phyloP scores from a whole-genome alignment of 2,113 vertebrate species.

The Grus americana region DNA sequence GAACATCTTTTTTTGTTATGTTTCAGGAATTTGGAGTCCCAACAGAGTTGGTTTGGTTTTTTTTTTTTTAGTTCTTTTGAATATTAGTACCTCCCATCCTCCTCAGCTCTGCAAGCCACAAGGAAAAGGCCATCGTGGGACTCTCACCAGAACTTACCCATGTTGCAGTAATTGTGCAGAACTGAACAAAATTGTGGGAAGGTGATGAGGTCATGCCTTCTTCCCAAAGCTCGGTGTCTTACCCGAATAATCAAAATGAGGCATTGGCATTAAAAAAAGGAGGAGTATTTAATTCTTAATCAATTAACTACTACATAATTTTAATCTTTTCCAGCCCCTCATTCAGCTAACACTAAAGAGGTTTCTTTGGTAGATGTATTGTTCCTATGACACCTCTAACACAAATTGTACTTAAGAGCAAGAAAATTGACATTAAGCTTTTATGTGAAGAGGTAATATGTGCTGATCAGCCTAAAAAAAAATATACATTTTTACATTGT shows the following conservation, averaged over 20 bases:
- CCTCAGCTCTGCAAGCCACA: not conserved
- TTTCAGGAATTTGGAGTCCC: not conserved
- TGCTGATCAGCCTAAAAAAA: not conserved
- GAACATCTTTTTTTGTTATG: not conserved
- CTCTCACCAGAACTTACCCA: not conserved
- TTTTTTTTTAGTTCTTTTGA: not conserved
- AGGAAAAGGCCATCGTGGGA: not conserved
- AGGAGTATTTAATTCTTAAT: not conserved
- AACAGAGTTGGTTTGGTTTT: not conserved
- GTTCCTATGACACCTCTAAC: not conserved
- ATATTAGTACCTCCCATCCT: not conserved
- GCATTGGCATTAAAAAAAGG: not conserved
- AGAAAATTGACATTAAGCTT: not conserved
- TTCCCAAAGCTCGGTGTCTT: not conserved
- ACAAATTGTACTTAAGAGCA: not conserved
- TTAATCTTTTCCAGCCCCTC: not conserved
- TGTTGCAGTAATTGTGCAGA: not conserved
- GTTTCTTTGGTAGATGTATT: not conserved
- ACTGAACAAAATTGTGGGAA: not conserved
- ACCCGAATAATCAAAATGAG: not conserved
- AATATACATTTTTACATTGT: not conserved
- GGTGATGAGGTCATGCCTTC: not conserved
- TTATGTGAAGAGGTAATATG: not conserved
- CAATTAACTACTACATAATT: not conserved
- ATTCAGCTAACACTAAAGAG: not conserved